Evolutionary conservation across 2,888 invertebrate species (phyloP), one percentile per base, ranked within the genome.

Genomic region (Phyllotreta striolata): DNA sequence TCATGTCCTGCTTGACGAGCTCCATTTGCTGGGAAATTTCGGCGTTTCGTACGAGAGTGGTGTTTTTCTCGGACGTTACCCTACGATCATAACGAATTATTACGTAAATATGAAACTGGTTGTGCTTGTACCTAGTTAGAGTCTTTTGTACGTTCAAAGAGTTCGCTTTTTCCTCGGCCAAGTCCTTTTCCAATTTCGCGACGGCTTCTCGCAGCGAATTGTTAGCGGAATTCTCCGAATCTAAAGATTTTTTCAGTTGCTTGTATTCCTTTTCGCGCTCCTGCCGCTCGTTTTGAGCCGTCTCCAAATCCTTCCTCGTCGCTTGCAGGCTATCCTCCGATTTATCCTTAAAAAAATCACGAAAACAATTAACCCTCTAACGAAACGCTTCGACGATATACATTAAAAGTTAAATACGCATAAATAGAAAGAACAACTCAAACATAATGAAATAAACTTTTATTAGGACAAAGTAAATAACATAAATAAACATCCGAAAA

Each of bases 1-100:
- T 85, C 77, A 89, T 86, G 72, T 91, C 88, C 74, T 91, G 90
- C 74, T 88, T 89, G 1, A 89, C 86, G 75, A 92, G 84, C 79
- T 93, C 92, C 73, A 91, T 86, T 67, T 89, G 89, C 78, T 93
- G 93, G 0, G 92, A 92, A 73, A 93, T 89, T 81, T 92, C 90
- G 1, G 93, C 93, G 78, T 92, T 93, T 52, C 92, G 85, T 59
- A 93, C 77, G 55, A 92, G 79, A 0, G 89, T 89, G 1, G 89
- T 88, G 76, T 92, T 89, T 75, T 91, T 92, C 70, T 92, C 92
- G 6, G 89, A 85, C 52, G 87, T 87, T 72, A 92, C 92, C 70
- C 88, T 88, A 75, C 24, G 81, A 39, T 35, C 0, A 40, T 6
- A 55, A 8, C 10, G 12, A 44, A 44, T 44, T 13, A 44, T 44